Conservation (phyloP, 2,797 vertebrate species). For the Crocodylus rhombifer region DNA sequence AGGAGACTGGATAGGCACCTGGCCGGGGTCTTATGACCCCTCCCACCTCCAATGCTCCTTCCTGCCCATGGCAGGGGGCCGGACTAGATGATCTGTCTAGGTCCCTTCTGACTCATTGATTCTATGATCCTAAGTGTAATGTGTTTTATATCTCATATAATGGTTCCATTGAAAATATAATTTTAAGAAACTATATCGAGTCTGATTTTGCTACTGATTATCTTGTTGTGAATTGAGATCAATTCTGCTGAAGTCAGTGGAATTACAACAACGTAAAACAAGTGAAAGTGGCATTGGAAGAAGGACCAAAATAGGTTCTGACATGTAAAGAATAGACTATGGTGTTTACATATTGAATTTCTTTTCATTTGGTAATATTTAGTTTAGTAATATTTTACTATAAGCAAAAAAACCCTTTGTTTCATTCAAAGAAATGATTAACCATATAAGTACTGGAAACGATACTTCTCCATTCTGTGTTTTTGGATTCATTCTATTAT, state of each 20-base stretch:
- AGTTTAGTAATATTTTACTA: conserved; percentile 8
- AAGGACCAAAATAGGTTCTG: background rate
- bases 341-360: conserved; percentile 33
- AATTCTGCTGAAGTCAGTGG: background rate
- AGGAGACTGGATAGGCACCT: too few species aligned
- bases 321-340: background rate
- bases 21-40: too few species aligned
- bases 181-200: background rate
- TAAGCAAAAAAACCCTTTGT: background rate
- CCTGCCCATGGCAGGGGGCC: too few species aligned
- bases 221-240: background rate
- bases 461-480: conserved; percentile 4
- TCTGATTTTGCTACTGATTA: background rate
- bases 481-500: conserved; percentile 25
- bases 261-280: background rate
- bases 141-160: background rate
- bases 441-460: conserved; percentile 29
- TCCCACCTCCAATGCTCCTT: too few species aligned
- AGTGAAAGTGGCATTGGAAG: background rate
- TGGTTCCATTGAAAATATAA: background rate
- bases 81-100: too few species aligned
- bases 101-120: too few species aligned
- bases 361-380: conserved; percentile 19
- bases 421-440: conserved; percentile 36
- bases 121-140: background rate